Conservation (phyloP, 2,113 vertebrate genomes). For the Polypterus senegalus region DNA sequence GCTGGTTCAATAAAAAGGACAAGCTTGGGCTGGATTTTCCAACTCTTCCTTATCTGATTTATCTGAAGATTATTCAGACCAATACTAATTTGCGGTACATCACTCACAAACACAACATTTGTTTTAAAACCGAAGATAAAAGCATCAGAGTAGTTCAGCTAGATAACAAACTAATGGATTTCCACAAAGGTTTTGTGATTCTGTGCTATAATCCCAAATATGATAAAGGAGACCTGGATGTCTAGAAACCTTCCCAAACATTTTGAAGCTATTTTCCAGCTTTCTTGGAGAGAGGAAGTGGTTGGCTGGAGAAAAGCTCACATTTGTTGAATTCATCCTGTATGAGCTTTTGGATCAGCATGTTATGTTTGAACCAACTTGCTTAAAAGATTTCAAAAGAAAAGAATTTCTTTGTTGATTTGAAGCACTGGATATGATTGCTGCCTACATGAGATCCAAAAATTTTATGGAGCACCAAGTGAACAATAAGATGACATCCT, state of each 20-base stretch:
- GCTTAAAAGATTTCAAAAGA: slow-evolving; percentile 71
- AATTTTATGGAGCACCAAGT: slow-evolving; percentile 47
- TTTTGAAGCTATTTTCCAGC: slow-evolving; percentile 59
- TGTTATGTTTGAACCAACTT: slow-evolving; percentile 63
- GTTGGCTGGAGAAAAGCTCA: slow-evolving; percentile 83
- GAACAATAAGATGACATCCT: slow-evolving; percentile 55
- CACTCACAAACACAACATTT: slow-evolving; percentile 71
- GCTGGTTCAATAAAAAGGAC: slow-evolving; percentile 66
- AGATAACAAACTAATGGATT: slow-evolving; percentile 81
- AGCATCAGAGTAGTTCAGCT: slow-evolving; percentile 57
- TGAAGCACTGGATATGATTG: slow-evolving; percentile 80
- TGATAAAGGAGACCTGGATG: slow-evolving; percentile 53
- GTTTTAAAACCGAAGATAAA: slow-evolving; percentile 75
- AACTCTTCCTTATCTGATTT: slow-evolving; percentile 49
- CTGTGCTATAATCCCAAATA: slow-evolving; percentile 62
- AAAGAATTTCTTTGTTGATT: slow-evolving; percentile 63
- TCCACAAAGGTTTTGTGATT: slow-evolving; percentile 60
- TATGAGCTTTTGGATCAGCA: slow-evolving; percentile 83
- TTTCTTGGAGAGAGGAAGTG: slow-evolving; percentile 66
- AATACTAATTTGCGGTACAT: slow-evolving; percentile 86
- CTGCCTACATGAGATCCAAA: slow-evolving; percentile 68
- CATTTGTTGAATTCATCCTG: slow-evolving; percentile 78
- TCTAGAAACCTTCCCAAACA: slow-evolving; percentile 42
- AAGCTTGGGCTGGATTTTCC: slow-evolving; percentile 70
- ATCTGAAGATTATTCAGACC: slow-evolving; percentile 64